Evolutionary conservation across 2,888 invertebrate genomes (phyloP).

Genomic region (Ormyrus labotus): DNA sequence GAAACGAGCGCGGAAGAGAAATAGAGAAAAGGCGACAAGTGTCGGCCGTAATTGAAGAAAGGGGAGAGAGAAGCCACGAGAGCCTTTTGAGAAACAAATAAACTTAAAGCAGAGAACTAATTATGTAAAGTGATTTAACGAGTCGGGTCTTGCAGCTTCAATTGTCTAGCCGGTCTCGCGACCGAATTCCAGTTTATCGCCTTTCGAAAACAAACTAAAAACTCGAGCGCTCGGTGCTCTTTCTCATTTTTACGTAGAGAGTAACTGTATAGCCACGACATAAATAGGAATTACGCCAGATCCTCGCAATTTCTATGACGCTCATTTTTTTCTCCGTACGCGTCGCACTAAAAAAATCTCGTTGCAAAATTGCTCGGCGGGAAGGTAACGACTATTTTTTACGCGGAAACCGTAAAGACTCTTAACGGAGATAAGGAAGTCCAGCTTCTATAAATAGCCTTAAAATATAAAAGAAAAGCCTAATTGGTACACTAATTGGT

Average conservation of each 20-base stretch:
- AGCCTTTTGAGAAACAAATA: slow-evolving; percentile 44
- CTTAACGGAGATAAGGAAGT: slow-evolving; percentile 17
- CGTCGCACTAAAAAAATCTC: neutral
- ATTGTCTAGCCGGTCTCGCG: neutral
- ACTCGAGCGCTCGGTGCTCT: too few relatives aligned
- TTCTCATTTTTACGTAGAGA: too few relatives aligned
- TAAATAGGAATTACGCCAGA: neutral
- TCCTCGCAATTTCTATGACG: neutral
- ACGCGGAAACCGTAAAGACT: slow-evolving; percentile 18
- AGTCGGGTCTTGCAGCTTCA: slow-evolving; percentile 18
- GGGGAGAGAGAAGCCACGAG: slow-evolving; percentile 27
- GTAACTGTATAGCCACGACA: too few relatives aligned
- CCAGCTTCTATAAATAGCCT: too few relatives aligned
- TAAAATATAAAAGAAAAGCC: too few relatives aligned
- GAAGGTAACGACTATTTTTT: neutral
- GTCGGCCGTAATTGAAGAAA: slow-evolving; percentile 20
- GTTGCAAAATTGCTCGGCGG: neutral
- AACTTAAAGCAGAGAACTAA: slow-evolving; percentile 39
- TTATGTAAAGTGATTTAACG: slow-evolving; percentile 52
- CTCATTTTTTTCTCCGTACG: neutral
- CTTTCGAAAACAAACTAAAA: too few relatives aligned
- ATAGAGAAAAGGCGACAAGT: slow-evolving; percentile 35
- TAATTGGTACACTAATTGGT: too few relatives aligned
- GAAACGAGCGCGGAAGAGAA: slow-evolving; percentile 28
- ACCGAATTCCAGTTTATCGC: too few relatives aligned